A percentile compares a stretch with the other conserved stretches of the same genome.
Evolutionary conservation across 2,888 invertebrate species (phyloP).

Genomic region (Biston betularia): DNA sequence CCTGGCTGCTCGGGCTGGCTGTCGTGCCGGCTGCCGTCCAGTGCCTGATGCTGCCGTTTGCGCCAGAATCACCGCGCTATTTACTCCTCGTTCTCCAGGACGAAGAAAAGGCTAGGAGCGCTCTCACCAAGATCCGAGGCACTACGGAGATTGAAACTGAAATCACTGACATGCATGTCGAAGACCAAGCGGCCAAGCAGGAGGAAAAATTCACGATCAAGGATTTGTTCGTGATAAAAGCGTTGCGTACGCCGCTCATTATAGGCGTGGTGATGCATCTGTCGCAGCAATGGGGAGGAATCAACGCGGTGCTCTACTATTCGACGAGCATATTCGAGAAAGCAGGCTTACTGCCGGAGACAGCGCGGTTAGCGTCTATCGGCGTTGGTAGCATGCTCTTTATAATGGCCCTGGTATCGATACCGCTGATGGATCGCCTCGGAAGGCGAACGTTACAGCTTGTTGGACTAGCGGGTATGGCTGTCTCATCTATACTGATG

Average conservation of each 20-base stretch:
- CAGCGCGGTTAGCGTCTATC: conserved; percentile 89
- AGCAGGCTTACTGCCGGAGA: conserved; percentile 86
- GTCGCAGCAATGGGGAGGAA: conserved; percentile 82
- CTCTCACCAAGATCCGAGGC: conserved; percentile 70
- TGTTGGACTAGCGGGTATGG: conserved; percentile 90
- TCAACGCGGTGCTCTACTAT: conserved; percentile 89
- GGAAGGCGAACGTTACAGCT: conserved; percentile 90
- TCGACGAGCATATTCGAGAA: conserved; percentile 88
- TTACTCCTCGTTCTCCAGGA: conserved; percentile 72
- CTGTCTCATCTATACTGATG: conserved; percentile 89
- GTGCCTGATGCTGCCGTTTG: conserved; percentile 72
- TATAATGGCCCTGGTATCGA: conserved; percentile 90
- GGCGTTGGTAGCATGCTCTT: conserved; percentile 91
- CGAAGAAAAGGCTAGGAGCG: conserved; percentile 72
- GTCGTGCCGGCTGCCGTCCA: conserved; percentile 75
- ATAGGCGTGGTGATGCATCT: conserved; percentile 83
- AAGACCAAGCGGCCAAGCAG: conserved; percentile 75
- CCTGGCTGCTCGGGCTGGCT: conserved; percentile 78
- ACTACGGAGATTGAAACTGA: conserved; percentile 75
- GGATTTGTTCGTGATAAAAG: conserved; percentile 67
- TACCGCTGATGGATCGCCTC: conserved; percentile 91
- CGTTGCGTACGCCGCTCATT: conserved; percentile 74
- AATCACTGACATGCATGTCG: conserved; percentile 80
- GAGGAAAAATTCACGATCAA: conserved; percentile 74
- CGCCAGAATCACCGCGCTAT: conserved; percentile 80